Base-by-base conservation (phyloP, 1,140 invertebrate species). In the Caenorhabditis brenneri region DNA sequence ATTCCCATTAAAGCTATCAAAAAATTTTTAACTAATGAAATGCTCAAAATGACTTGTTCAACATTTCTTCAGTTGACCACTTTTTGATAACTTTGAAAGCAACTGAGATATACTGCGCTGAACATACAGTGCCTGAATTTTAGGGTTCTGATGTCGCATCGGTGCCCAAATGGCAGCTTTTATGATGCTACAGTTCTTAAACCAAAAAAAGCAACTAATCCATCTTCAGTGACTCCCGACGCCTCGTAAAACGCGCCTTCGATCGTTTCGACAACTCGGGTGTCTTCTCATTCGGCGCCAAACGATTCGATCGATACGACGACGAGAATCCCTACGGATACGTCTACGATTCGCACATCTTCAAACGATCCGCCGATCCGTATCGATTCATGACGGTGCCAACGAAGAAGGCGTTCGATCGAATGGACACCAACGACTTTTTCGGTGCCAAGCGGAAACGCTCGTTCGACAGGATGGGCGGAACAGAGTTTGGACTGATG, bases 301-400 rank as follows among this genome's bases (percentile, higher is more conserved):
- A 74, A 42, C 65, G 65, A 74, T 74, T 74, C 65, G 65, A 74
- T 74, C 65, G 65, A 9, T 74, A 74, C n/a, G 65, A 74, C n/a
- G 65, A 74, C 4, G 65, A 74, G 65, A 74, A 31, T 15, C 27
- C 65, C 19, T 74, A 74, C 65, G 65, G 65, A 39, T 74, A 74
- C 22, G 29, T 15, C 9, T 42, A 22, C 36, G 36, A 42, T n/a
- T 4, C 27, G 12, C 65, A 74, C n/a, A 74, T 74, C n/a, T 74
- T 46, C 65, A 74, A 74, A 15, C 33, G 65, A 24, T 74, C 65
- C 5, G 33, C 36, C 9, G 36, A 42, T 39, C 36, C 65, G 4
- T 46, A 22, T 15, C 65, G 33, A n/a, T 74, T 74, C 36, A n/a
- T 65, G 31, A 19, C 60, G 16, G 15, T 65, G 9, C 60, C 65